Percentiles rank a stretch among this genome's conserved stretches.
Conservation (phyloP, 1,140 invertebrate genomes). For the Drosophila aff. region DNA sequence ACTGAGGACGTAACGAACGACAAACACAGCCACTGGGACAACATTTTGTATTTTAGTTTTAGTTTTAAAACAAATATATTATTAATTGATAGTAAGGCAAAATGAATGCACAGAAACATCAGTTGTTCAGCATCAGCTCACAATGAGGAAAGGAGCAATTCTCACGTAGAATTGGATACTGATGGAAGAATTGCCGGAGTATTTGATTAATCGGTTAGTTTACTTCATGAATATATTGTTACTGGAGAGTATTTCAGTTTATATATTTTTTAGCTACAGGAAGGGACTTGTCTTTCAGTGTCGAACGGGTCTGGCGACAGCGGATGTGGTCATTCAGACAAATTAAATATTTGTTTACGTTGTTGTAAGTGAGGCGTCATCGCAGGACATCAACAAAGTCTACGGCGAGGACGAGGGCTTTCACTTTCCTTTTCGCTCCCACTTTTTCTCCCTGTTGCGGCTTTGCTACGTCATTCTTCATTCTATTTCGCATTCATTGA, state of each 20-base stretch:
- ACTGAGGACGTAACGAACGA: conserved; percentile 47
- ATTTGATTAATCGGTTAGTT: neutral
- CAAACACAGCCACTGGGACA: conserved; percentile 41
- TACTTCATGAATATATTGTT: neutral
- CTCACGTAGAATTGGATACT: neutral
- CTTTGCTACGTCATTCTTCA: neutral
- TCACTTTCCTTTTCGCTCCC: neutral
- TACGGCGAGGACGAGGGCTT: conserved; percentile 8
- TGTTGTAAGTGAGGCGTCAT: conserved; percentile 55
- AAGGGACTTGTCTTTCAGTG: neutral
- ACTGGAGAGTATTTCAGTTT: neutral
- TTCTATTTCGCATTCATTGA: conserved; percentile 7
- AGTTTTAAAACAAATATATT: neutral
- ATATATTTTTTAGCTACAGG: neutral
- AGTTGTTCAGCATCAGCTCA: neutral
- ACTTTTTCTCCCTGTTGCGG: neutral
- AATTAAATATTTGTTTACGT: conserved; percentile 39
- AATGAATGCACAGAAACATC: neutral
- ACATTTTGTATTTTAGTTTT: neutral
- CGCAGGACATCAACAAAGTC: conserved; percentile 36
- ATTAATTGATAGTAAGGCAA: neutral
- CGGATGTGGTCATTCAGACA: conserved; percentile 38
- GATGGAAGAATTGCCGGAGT: neutral
- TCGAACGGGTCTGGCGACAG: conserved; percentile 20
- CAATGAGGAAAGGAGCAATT: neutral